These are phyloP conservation scores for Mylabris phalerata DNA, from an alignment of 1,140 invertebrate genomes.

Conservation along the genomic window DNA sequence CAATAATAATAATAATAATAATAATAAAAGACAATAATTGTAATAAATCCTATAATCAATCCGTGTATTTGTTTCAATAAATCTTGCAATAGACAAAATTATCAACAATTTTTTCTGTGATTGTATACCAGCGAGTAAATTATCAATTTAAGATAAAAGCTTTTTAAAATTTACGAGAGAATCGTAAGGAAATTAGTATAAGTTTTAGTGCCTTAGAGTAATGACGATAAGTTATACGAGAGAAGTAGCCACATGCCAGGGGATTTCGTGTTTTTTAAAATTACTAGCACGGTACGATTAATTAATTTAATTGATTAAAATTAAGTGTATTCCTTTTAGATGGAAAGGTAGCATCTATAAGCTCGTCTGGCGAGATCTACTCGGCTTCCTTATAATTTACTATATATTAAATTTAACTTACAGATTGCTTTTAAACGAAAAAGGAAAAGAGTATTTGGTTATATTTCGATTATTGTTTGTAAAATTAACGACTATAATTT, in stretches of 20 bases:
- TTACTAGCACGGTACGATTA: conserved; percentile 3
- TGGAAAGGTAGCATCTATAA: conserved; percentile 72
- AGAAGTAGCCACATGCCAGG: conserved; percentile 9
- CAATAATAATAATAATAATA: no score
- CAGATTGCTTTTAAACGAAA: conserved; percentile 47
- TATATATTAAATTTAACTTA: conserved; percentile 57
- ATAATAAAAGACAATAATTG: no score
- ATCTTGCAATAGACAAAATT: no score
- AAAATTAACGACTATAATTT: conserved; percentile 20
- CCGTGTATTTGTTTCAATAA: no score
- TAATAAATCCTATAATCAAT: no score
- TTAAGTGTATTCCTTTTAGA: conserved; percentile 43
- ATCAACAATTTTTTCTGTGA: no score
- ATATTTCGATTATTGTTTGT: conserved; percentile 43
- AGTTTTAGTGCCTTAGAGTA: not conserved
- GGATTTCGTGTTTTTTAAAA: conserved; percentile 1
- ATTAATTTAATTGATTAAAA: no score
- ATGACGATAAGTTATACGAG: conserved; percentile 9
- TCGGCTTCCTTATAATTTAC: conserved; percentile 56
- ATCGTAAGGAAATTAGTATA: no score
- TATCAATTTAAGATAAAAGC: no score
- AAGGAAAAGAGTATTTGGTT: conserved; percentile 49
- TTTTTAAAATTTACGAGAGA: no score
- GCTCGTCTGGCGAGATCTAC: conserved; percentile 61
- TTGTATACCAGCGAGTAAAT: no score